Evolutionary conservation across 2,113 vertebrate species (phyloP).

Genomic region (Aphelocoma coerulescens): DNA sequence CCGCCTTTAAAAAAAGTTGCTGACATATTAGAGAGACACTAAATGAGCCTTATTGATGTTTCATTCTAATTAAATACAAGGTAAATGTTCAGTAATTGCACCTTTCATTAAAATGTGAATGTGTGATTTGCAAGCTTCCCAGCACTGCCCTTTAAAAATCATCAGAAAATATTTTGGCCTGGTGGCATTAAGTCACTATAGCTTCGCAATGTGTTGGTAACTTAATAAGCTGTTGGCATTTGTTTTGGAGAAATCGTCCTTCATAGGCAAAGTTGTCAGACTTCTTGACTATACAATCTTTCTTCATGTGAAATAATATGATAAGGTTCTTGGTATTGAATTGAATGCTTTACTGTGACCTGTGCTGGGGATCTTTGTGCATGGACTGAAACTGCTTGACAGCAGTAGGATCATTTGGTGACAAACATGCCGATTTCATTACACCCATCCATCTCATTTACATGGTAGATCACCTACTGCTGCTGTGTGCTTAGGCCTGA

Average conservation of each 20-base stretch:
- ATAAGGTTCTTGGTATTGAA: conserved; percentile 65
- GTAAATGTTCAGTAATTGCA: conserved; percentile 53
- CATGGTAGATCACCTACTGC: neutral
- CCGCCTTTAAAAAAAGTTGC: conserved; percentile 39
- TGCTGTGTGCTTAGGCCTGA: neutral
- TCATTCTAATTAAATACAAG: conserved; percentile 67
- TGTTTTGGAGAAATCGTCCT: conserved; percentile 65
- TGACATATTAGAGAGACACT: conserved; percentile 42
- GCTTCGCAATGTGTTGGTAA: conserved; percentile 61
- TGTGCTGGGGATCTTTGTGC: conserved; percentile 65
- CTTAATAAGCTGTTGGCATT: conserved; percentile 67
- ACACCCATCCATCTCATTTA: conserved; percentile 5
- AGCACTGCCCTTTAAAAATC: conserved; percentile 55
- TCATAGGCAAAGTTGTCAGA: conserved; percentile 65
- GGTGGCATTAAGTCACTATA: conserved; percentile 44
- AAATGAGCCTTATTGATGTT: conserved; percentile 64
- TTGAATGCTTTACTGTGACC: conserved; percentile 62
- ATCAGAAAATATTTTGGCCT: conserved; percentile 63
- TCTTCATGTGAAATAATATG: conserved; percentile 63
- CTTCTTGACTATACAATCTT: conserved; percentile 69
- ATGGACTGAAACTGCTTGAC: conserved; percentile 58
- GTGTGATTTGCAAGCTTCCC: conserved; percentile 36
- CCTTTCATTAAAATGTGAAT: conserved; percentile 65
- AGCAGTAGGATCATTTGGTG: conserved; percentile 37
- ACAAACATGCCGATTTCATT: conserved; percentile 7